These are phyloP conservation scores for Brachionus angularis DNA, from an alignment of 1,140 invertebrate genomes.

Conservation along the genomic window DNA sequence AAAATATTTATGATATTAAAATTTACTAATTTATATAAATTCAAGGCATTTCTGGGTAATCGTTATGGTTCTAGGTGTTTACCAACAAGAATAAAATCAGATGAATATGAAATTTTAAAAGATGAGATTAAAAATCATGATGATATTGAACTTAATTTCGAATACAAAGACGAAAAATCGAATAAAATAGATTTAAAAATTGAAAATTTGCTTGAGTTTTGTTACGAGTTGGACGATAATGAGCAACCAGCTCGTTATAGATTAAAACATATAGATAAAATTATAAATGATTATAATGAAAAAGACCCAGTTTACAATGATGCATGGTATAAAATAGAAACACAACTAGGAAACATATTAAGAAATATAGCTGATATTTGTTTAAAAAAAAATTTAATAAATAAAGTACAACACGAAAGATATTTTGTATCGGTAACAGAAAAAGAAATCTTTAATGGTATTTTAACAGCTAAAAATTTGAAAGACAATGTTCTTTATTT, in stretches of 20 bases:
- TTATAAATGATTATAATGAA: conserved; percentile 14
- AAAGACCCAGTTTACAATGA: not conserved
- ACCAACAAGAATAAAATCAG: conserved; percentile 47
- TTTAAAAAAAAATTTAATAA: not conserved
- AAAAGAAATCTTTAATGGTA: conserved; percentile 41
- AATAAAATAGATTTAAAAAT: conserved; percentile 1
- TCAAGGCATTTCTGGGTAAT: conserved; percentile 37
- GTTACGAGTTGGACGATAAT: conserved; percentile 23
- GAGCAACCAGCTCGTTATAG: conserved; percentile 20
- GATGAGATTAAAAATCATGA: not conserved
- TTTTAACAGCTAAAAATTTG: conserved; percentile 12
- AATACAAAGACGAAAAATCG: not conserved
- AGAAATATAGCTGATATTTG: conserved; percentile 15
- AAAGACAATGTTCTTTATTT: conserved; percentile 1
- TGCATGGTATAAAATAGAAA: conserved; percentile 19
- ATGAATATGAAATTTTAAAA: not conserved
- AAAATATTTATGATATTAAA: not conserved
- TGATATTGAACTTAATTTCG: not conserved
- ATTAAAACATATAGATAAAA: conserved; percentile 18
- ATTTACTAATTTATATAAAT: not conserved
- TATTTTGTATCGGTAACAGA: conserved; percentile 43
- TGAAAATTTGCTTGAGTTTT: conserved; percentile 27
- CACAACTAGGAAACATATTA: conserved; percentile 9
- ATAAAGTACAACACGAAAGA: not conserved
- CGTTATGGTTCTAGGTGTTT: conserved; percentile 63